A percentile compares a stretch with the other conserved stretches of the same genome.
These are phyloP conservation scores for Bombyx huttoni DNA, from an alignment of 2,888 invertebrate species.

Conservation along the genomic window DNA sequence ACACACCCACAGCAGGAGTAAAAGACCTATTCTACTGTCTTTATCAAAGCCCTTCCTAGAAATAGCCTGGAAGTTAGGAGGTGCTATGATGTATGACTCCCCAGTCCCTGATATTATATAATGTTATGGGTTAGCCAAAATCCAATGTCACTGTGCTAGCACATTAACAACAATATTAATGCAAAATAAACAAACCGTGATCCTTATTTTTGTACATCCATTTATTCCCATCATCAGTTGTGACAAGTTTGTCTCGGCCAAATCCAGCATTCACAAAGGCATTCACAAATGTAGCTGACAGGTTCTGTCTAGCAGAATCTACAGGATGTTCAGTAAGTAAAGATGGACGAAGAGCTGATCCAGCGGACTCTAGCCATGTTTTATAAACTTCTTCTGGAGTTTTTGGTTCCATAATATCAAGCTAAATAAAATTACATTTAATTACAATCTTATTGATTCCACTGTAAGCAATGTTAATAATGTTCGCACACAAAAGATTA, in stretches of 20 bases:
- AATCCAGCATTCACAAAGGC: slow-evolving; percentile 99
- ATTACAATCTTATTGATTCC: no score
- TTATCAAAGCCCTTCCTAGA: no score
- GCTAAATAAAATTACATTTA: slow-evolving; percentile 44
- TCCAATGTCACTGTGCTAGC: no score
- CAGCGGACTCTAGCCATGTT: slow-evolving; percentile 92
- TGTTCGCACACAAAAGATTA: no score
- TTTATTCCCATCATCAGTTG: slow-evolving; percentile 85
- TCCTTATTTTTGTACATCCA: slow-evolving; percentile 99
- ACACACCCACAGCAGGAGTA: no score
- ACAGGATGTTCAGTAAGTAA: slow-evolving; percentile 82
- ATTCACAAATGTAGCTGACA: slow-evolving; percentile 98
- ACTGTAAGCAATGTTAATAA: no score
- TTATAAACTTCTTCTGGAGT: slow-evolving; percentile 99
- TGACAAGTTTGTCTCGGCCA: slow-evolving; percentile 94
- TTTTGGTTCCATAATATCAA: slow-evolving; percentile 99
- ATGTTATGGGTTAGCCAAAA: no score
- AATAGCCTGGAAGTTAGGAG: no score
- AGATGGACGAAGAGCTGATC: slow-evolving; percentile 76
- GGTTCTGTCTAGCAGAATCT: slow-evolving; percentile 96
- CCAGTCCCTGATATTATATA: no score
- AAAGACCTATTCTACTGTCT: no score
- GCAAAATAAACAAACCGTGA: slow-evolving; percentile 67
- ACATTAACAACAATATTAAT: no score
- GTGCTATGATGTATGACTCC: no score